Conservation (phyloP, 2,888 invertebrate species). For the Cheilosia vernalis region DNA sequence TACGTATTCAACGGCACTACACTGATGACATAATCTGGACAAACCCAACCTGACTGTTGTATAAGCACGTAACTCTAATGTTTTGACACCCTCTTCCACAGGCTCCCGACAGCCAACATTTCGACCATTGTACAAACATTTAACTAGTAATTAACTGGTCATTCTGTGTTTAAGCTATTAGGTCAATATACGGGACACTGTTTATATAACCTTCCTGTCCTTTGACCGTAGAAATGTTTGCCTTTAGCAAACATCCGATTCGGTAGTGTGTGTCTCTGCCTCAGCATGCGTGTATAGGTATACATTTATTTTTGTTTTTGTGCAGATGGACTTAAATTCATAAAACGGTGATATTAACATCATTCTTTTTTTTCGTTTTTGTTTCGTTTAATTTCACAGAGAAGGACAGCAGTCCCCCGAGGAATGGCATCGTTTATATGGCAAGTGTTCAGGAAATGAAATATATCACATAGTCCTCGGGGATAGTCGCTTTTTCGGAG, state of each 20-base stretch:
- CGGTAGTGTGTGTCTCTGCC: not conserved
- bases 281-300: not conserved
- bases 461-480: constrained; percentile 98
- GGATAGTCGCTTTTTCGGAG: constrained; percentile 98
- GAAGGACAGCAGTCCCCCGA: constrained; percentile 87
- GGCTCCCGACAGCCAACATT: constrained; percentile 42
- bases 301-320: too few relatives aligned
- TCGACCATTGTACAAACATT: constrained; percentile 52
- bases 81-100: not conserved
- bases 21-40: constrained; percentile 16
- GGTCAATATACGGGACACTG: constrained; percentile 42
- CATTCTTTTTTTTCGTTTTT: constrained; percentile 41
- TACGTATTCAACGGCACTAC: not conserved
- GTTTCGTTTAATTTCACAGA: constrained; percentile 76
- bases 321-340: not conserved
- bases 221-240: not conserved
- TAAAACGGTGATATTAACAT: constrained; percentile 54
- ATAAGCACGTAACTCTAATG: not conserved
- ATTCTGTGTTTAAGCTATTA: constrained; percentile 56
- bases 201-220: constrained; percentile 1
- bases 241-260: constrained; percentile 41
- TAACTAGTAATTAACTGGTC: constrained; percentile 63
- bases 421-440: constrained; percentile 99
- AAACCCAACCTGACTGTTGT: not conserved
- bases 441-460: constrained; percentile 99